Evolutionary conservation across 2,888 invertebrate species (phyloP).

Genomic region (Sinopyrophorus schimmeli): DNA sequence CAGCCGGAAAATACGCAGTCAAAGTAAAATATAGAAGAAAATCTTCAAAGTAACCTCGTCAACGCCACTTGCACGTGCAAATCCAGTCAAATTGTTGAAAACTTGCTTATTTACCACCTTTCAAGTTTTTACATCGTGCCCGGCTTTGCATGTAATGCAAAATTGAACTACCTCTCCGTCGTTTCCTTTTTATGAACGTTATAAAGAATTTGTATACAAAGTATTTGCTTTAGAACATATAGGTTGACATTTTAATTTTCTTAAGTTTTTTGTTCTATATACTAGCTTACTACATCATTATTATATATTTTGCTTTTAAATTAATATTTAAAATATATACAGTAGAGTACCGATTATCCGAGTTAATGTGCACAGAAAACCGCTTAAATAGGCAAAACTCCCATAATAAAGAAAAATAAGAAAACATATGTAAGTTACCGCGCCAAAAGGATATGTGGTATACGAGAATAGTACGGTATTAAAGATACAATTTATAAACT

Average conservation of each 20-base stretch:
- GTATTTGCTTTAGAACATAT: constrained; percentile 20
- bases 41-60: constrained; percentile 51
- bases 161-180: constrained; percentile 50
- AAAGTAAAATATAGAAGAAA: constrained; percentile 48
- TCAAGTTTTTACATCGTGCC: constrained; percentile 43
- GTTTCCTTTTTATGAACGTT: constrained; percentile 47
- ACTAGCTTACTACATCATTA: too few species aligned
- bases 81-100: constrained; percentile 50
- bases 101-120: constrained; percentile 54
- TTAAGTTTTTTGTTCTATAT: too few species aligned
- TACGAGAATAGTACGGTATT: too few species aligned
- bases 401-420: too few species aligned
- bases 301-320: too few species aligned
- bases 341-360: too few species aligned
- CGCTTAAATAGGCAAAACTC: too few species aligned
- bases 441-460: too few species aligned
- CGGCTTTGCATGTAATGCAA: constrained; percentile 47
- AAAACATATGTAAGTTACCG: too few species aligned
- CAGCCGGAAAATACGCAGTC: constrained; percentile 51
- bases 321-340: too few species aligned
- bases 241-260: constrained; percentile 25
- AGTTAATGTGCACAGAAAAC: too few species aligned
- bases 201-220: constrained; percentile 27
- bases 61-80: constrained; percentile 49
- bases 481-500: too few species aligned